These are phyloP conservation scores for Myotis vivesi DNA, from an alignment of 2,797 vertebrate genomes.

Conservation along the genomic window DNA sequence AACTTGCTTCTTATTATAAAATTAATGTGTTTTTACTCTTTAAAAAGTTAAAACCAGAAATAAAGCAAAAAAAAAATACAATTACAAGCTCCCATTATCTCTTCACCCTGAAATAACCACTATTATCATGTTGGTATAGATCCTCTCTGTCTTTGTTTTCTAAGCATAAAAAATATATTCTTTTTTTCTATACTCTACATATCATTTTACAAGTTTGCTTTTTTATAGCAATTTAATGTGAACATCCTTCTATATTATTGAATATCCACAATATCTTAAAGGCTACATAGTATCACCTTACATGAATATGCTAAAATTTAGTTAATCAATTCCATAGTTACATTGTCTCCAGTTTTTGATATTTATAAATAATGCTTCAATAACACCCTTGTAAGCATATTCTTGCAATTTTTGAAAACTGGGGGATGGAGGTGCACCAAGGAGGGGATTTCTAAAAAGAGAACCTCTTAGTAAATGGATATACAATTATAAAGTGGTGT, in stretches of 20 bases:
- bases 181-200: neutral
- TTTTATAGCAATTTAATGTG: neutral
- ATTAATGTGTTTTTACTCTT: neutral
- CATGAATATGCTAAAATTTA: neutral
- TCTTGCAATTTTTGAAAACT: neutral
- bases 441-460: neutral
- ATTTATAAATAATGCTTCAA: constrained; percentile 1
- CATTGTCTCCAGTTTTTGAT: neutral
- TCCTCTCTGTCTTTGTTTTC: neutral
- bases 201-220: neutral
- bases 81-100: neutral
- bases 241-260: neutral
- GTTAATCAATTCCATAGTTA: neutral
- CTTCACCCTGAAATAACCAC: neutral
- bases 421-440: fast-evolving
- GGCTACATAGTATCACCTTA: neutral
- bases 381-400: neutral
- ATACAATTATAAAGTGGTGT: neutral
- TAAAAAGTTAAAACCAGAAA: neutral
- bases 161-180: neutral
- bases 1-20: constrained; percentile 1
- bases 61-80: neutral
- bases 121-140: neutral
- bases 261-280: neutral
- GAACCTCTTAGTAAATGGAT: neutral